These are phyloP conservation scores for Aphidius colemani DNA, from an alignment of 2,888 invertebrate genomes.

Conservation along the genomic window DNA sequence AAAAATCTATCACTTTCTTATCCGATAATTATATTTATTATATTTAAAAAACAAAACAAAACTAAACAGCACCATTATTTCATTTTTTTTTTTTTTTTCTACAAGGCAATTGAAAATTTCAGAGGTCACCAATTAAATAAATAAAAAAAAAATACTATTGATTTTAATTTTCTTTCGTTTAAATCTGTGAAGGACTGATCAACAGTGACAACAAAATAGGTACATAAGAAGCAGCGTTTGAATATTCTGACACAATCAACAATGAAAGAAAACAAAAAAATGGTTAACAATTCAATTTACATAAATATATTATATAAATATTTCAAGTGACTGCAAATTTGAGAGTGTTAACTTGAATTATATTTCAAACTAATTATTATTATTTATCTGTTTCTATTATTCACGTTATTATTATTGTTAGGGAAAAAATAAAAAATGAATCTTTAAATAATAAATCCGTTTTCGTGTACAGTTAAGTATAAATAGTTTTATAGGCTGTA, in stretches of 20 bases:
- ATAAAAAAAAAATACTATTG: too few species aligned
- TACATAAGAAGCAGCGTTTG: conserved; percentile 41
- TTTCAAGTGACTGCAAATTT: neutral
- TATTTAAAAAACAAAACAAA: too few species aligned
- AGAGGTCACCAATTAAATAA: too few species aligned
- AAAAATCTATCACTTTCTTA: too few species aligned
- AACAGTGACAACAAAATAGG: conserved; percentile 33
- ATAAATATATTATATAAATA: neutral
- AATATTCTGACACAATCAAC: conserved; percentile 14
- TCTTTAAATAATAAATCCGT: conserved; percentile 6
- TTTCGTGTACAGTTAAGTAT: too few species aligned
- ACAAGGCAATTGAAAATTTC: too few species aligned
- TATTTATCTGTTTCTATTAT: neutral
- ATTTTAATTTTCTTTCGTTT: neutral
- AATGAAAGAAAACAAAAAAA: conserved; percentile 10
- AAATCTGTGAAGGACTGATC: conserved; percentile 23
- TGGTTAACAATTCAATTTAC: neutral
- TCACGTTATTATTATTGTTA: neutral
- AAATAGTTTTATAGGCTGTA: too few species aligned
- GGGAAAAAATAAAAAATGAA: neutral
- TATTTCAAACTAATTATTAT: neutral
- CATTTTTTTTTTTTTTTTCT: too few species aligned
- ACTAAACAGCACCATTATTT: too few species aligned
- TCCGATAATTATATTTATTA: too few species aligned
- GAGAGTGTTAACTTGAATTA: too few species aligned